A percentile compares a stretch with the other conserved stretches of the same genome.
Evolutionary conservation across 2,797 vertebrate species (phyloP).

Genomic region (Pygocentrus nattereri): DNA sequence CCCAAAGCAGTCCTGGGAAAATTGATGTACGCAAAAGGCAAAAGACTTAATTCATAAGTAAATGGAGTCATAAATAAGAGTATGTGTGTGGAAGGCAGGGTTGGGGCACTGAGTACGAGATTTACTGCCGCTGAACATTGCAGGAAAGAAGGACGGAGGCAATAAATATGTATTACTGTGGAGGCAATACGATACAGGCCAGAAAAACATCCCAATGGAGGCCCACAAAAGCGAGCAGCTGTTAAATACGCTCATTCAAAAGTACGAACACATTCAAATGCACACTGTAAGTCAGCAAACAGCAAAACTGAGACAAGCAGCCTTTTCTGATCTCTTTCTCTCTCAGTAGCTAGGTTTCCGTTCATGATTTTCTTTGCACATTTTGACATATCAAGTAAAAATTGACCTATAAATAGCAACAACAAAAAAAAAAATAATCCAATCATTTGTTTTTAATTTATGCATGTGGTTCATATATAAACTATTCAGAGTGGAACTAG

Average conservation of each 20-base stretch:
- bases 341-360: background rate
- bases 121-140: slow-evolving; percentile 66
- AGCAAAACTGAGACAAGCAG: background rate
- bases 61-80: slow-evolving; percentile 70
- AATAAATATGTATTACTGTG: slow-evolving; percentile 70
- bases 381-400: background rate
- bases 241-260: slow-evolving; percentile 2
- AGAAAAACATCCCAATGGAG: slow-evolving; percentile 8
- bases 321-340: background rate
- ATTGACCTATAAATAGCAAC: background rate
- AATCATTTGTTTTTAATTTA: no score
- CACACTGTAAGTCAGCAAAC: background rate
- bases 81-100: slow-evolving; percentile 54
- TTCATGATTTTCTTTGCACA: background rate
- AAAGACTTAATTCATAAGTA: slow-evolving; percentile 82
- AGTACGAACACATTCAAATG: background rate
- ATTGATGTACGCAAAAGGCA: slow-evolving; percentile 76
- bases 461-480: no score
- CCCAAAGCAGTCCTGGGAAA: slow-evolving; percentile 64
- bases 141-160: slow-evolving; percentile 58
- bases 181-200: slow-evolving; percentile 55
- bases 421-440: background rate
- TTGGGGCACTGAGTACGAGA: slow-evolving; percentile 58
- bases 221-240: background rate
- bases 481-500: no score